Conservation (phyloP, 2,888 invertebrate genomes). For the Campoplex capitator region DNA sequence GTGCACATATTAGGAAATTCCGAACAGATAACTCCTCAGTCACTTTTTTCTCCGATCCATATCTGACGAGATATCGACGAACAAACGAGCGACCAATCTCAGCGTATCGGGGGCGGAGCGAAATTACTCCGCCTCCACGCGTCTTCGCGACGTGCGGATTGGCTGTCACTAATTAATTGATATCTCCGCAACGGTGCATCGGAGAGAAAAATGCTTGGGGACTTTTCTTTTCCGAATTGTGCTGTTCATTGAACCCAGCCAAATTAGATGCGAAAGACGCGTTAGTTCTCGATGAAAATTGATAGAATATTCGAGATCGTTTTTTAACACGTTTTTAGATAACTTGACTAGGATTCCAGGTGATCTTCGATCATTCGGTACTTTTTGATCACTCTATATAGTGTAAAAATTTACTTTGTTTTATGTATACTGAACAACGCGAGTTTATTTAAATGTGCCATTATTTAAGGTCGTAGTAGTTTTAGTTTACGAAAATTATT, state of each 20-base stretch:
- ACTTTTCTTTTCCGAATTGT: not conserved
- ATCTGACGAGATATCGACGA: not conserved
- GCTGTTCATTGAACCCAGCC: not conserved
- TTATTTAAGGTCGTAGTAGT: not conserved
- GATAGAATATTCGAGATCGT: not conserved
- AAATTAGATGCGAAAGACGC: not conserved
- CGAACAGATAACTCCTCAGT: not conserved
- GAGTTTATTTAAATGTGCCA: slow-evolving; percentile 12
- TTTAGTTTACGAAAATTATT: not conserved
- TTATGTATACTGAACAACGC: not conserved
- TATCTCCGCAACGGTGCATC: not conserved
- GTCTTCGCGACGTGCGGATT: not conserved
- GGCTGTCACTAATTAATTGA: not conserved
- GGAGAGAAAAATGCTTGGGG: not conserved
- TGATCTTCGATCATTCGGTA: not conserved
- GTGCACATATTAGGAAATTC: not conserved
- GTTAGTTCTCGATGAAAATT: not conserved
- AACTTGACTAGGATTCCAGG: not conserved
- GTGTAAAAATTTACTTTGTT: not conserved
- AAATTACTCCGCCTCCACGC: not conserved
- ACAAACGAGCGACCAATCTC: not conserved
- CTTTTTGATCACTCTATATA: not conserved
- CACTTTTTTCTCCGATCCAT: not conserved
- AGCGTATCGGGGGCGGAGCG: not conserved
- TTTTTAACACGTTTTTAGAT: not conserved